phyloP scores from a whole-genome alignment of 2,797 vertebrate species.

The Lacerta bilineata region DNA sequence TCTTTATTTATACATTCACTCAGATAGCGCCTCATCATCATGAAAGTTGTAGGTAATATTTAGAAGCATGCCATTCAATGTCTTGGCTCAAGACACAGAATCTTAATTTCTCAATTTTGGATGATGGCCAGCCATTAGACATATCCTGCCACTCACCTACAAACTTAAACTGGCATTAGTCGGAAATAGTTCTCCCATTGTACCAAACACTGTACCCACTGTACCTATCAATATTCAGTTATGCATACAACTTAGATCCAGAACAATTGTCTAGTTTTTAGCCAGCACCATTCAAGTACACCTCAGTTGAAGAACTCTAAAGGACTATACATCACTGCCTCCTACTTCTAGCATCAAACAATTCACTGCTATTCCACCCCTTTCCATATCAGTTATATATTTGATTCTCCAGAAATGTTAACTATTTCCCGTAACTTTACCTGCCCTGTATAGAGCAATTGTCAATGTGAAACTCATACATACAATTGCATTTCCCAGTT shows the following conservation, averaged over 20 bases:
- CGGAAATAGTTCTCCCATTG: not conserved
- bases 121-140: not conserved
- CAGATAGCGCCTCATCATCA: not conserved
- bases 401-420: not conserved
- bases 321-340: not conserved
- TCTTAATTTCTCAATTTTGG: not conserved
- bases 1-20: constrained; percentile 26
- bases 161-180: not conserved
- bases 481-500: not conserved
- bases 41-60: not conserved
- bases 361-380: not conserved
- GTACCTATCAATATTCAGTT: not conserved
- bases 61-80: not conserved
- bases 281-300: not conserved
- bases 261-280: not conserved
- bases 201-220: not conserved
- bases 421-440: not conserved
- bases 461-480: not conserved
- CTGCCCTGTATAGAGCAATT: not conserved
- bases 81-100: not conserved
- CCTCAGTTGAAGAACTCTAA: not conserved
- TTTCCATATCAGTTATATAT: not conserved
- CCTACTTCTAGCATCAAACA: not conserved
- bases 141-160: constrained; percentile 2
- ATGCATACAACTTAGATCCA: not conserved